phyloP scores from a whole-genome alignment of 2,888 invertebrate species.

The Abrostola tripartita region DNA sequence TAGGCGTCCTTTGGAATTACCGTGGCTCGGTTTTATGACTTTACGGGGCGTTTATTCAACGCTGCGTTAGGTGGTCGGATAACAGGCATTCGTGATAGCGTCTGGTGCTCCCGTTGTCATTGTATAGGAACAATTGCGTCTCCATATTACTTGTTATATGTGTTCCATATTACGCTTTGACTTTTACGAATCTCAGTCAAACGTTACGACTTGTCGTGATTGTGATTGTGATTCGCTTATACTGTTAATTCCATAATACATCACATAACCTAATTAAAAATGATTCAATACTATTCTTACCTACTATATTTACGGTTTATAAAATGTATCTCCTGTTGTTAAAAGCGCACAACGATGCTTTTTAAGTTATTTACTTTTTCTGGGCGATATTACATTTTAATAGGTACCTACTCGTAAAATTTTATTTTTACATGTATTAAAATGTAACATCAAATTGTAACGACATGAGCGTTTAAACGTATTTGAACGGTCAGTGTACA shows the following conservation, averaged over 20 bases:
- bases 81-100: slow-evolving; percentile 77
- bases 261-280: too few relatives aligned
- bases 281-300: too few relatives aligned
- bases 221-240: slow-evolving; percentile 33
- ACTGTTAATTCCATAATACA: not conserved
- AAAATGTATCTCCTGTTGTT: too few relatives aligned
- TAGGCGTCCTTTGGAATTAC: slow-evolving; percentile 87
- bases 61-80: slow-evolving; percentile 79
- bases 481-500: slow-evolving; percentile 58
- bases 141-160: slow-evolving; percentile 40
- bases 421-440: not conserved
- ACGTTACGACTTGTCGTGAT: slow-evolving; percentile 42
- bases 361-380: too few relatives aligned
- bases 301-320: too few relatives aligned
- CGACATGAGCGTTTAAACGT: slow-evolving; percentile 42
- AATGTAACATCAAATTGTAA: not conserved
- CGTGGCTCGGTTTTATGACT: slow-evolving; percentile 85
- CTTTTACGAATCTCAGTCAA: slow-evolving; percentile 55
- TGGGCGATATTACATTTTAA: too few relatives aligned
- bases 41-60: slow-evolving; percentile 84
- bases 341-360: too few relatives aligned
- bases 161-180: slow-evolving; percentile 41
- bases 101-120: slow-evolving; percentile 69
- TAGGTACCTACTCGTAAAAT: too few relatives aligned
- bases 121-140: slow-evolving; percentile 71